phyloP scores from a whole-genome alignment of 2,888 invertebrate species.

The Marronus borbonicus region DNA sequence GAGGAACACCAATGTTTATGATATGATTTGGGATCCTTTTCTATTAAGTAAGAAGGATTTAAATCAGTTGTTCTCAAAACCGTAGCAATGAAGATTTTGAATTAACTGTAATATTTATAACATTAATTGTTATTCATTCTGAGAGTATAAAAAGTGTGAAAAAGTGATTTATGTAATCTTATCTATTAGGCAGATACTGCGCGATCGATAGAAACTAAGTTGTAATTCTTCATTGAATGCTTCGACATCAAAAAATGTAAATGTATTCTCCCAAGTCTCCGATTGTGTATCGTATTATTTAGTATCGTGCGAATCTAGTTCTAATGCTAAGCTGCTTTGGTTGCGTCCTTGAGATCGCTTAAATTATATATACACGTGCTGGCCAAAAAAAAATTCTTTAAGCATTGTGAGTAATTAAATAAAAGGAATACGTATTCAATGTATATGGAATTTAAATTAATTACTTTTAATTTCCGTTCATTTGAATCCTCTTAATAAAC shows the following conservation, averaged over 20 bases:
- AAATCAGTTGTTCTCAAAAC: no score
- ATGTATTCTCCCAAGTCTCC: constrained; percentile 16
- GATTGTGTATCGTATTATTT: constrained; percentile 32
- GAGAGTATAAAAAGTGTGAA: no score
- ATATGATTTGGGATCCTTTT: no score
- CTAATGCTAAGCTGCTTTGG: constrained; percentile 28
- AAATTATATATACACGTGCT: constrained; percentile 42
- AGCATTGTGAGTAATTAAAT: constrained; percentile 24
- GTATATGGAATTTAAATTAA: constrained; percentile 16
- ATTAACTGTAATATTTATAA: no score
- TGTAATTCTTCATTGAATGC: neutral
- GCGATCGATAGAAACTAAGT: neutral
- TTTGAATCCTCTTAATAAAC: neutral
- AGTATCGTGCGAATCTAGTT: constrained; percentile 40
- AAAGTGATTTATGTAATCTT: neutral
- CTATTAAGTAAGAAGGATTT: no score
- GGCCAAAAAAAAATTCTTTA: constrained; percentile 33
- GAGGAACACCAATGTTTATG: no score
- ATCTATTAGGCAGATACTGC: neutral
- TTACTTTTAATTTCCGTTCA: no score
- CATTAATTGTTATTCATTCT: no score
- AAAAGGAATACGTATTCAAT: neutral
- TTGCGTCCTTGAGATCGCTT: constrained; percentile 27
- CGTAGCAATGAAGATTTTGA: no score
- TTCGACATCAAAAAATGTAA: constrained; percentile 30